Evolutionary conservation across 2,888 invertebrate genomes (phyloP), one percentile per base, ranked within the genome.

Genomic region (Xestia xanthographa): DNA sequence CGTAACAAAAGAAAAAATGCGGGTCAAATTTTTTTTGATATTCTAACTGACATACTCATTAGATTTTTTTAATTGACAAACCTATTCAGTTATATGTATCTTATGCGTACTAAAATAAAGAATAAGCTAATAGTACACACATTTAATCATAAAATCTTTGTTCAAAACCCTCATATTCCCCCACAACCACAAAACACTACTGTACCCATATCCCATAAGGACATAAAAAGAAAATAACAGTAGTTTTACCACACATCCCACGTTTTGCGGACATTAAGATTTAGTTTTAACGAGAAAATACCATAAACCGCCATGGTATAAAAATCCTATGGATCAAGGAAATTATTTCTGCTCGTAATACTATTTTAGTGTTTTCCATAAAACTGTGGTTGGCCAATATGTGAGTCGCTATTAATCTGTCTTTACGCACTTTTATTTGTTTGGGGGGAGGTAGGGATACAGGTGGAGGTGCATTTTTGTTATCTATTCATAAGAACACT

Each of bases 341-440:
- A 84, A 81, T 86, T 86, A 86, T 75, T 77, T 86, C 74, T 62
- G 79, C 77, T 86, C 88, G 88, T 86, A 84, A 87, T 76, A 81
- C 34, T 14, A 75, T 87, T 86, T 86, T 84, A 86, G 67, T 86
- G 79, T 70, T 80, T 45, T 69, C 68, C 66, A 79, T 86, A 86
- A 86, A 87, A 84, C 34, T 60, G 86, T 41, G 77, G 86, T 68
- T 66, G 45, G 68, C 84, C 79, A 84, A 84, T 81, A 80, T 70
- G 69, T 70, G 62, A 56, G 74, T 4, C 2, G 62, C 58, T 82
- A 79, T 83, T 83, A 74, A 83, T 83, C 34, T 72, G 45, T 48
- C 67, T 74, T 74, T 11, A 74, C 73, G 71, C 68, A 71, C 14
- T 72, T 71, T 85, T 74, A 71, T 66, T 77, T 58, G 17, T 75